A percentile compares a stretch with the other conserved stretches of the same genome.
These are phyloP conservation scores for Stegodyphus mimosarum DNA, from an alignment of 1,140 invertebrate genomes.

Conservation along the genomic window DNA sequence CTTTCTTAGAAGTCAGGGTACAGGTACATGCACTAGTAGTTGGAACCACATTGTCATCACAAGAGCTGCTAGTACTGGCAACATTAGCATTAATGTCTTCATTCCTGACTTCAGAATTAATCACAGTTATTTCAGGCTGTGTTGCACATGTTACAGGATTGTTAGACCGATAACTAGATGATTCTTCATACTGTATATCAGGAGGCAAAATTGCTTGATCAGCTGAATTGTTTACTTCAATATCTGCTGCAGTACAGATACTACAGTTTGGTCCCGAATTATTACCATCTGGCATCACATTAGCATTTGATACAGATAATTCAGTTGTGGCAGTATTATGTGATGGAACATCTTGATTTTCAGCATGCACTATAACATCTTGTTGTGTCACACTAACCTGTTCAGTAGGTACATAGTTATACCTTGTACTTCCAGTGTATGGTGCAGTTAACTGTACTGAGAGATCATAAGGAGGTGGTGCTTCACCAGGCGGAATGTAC, in stretches of 20 bases:
- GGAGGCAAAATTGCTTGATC: slow-evolving; percentile 32
- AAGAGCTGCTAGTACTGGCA: slow-evolving; percentile 20
- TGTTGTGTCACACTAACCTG: slow-evolving; percentile 13
- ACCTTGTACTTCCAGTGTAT: slow-evolving; percentile 2
- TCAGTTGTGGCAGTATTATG: neutral
- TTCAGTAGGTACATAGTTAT: slow-evolving; percentile 22
- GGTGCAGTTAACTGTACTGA: slow-evolving; percentile 54
- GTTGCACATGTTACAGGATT: slow-evolving; percentile 7
- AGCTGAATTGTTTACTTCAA: slow-evolving; percentile 28
- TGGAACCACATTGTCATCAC: slow-evolving; percentile 25
- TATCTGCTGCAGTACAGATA: slow-evolving; percentile 44
- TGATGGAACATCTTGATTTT: slow-evolving; percentile 30
- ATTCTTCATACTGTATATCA: slow-evolving; percentile 57
- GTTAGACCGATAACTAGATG: slow-evolving; percentile 28
- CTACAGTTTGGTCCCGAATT: slow-evolving; percentile 40
- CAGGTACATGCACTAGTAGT: slow-evolving; percentile 40
- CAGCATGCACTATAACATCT: slow-evolving; percentile 36
- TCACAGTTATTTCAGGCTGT: slow-evolving; percentile 31
- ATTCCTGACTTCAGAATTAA: slow-evolving; percentile 23
- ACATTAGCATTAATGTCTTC: slow-evolving; percentile 17
- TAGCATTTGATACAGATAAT: neutral
- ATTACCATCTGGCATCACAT: neutral
- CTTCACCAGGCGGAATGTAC: slow-evolving; percentile 64
- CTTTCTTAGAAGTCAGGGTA: slow-evolving; percentile 15
- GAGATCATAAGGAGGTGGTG: slow-evolving; percentile 64